A percentile compares a stretch with the other conserved stretches of the same genome.
Evolutionary conservation across 2,888 invertebrate genomes (phyloP).

Genomic region (Syritta pipiens): DNA sequence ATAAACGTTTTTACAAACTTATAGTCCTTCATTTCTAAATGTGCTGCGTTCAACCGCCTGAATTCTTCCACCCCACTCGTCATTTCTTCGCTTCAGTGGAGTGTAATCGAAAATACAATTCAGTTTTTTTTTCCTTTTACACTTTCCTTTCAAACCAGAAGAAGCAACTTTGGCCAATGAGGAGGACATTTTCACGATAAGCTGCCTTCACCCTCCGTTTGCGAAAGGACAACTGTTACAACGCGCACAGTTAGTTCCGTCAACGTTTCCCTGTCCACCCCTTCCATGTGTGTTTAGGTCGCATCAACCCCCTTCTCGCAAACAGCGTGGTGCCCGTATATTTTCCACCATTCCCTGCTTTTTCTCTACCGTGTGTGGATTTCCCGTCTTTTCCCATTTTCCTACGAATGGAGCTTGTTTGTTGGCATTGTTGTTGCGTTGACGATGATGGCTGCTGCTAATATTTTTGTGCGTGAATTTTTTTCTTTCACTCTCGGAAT

Average conservation of each 20-base stretch:
- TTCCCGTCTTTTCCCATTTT: conserved; percentile 30
- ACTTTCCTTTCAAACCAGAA: neutral
- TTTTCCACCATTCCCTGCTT: conserved; percentile 45
- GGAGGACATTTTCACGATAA: conserved; percentile 52
- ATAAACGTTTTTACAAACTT: too few relatives aligned
- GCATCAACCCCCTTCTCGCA: conserved; percentile 12
- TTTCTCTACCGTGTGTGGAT: conserved; percentile 33
- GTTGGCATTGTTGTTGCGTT: conserved; percentile 21
- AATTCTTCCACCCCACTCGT: neutral
- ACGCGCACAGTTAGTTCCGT: conserved; percentile 21
- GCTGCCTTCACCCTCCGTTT: conserved; percentile 44
- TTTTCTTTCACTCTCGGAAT: conserved; percentile 51
- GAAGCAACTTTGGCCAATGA: conserved; percentile 7
- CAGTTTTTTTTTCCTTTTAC: conserved; percentile 2
- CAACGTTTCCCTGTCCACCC: conserved; percentile 35
- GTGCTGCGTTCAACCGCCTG: conserved; percentile 3
- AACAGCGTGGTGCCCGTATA: neutral
- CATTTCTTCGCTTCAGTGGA: conserved; percentile 38
- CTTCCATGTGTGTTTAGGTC: conserved; percentile 30
- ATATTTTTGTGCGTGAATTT: conserved; percentile 63
- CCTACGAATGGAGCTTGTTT: neutral
- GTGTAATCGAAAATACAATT: conserved; percentile 48
- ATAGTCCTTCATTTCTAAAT: neutral
- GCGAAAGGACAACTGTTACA: conserved; percentile 32
- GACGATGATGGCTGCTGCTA: conserved; percentile 51